These are phyloP conservation scores for Halcyon smyrnensis DNA, from an alignment of 2,797 vertebrate species.

Conservation along the genomic window DNA sequence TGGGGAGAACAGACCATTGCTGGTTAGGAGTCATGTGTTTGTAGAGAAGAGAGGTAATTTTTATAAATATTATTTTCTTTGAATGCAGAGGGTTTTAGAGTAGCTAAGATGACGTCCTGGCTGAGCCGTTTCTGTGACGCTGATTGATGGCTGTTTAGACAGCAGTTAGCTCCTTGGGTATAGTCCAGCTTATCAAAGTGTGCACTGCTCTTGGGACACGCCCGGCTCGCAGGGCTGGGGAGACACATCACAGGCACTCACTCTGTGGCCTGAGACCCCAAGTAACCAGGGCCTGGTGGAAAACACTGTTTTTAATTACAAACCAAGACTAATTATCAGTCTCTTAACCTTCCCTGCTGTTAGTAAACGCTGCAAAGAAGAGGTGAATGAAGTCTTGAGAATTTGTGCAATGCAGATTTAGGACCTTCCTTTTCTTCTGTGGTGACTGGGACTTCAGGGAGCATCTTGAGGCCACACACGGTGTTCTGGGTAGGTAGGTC, in stretches of 20 bases:
- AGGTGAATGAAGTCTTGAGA: not conserved
- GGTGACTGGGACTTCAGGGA: not conserved
- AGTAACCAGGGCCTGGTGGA: not conserved
- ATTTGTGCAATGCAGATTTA: not conserved
- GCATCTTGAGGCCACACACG: not conserved
- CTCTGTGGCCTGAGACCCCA: not conserved
- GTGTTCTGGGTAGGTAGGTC: not conserved
- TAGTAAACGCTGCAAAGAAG: not conserved
- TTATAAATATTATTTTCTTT: slow-evolving; percentile 49
- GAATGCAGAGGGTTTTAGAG: slow-evolving; percentile 15
- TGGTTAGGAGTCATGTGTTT: slow-evolving; percentile 11
- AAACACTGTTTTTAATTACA: not conserved
- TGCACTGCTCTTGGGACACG: not conserved
- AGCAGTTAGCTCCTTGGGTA: not conserved
- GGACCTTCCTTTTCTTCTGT: not conserved
- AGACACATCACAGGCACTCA: not conserved
- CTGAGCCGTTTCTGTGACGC: not conserved
- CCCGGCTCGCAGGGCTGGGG: not conserved
- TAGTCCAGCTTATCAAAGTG: not conserved
- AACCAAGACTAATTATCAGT: not conserved
- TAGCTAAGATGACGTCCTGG: not conserved
- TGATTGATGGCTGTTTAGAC: slow-evolving; percentile 24
- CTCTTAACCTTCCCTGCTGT: not conserved
- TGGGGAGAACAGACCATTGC: not conserved
- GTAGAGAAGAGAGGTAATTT: not conserved